A percentile compares a stretch with the other conserved stretches of the same genome.
Conservation (phyloP, 2,113 vertebrate genomes). For the Cephalopterus ornatus region DNA sequence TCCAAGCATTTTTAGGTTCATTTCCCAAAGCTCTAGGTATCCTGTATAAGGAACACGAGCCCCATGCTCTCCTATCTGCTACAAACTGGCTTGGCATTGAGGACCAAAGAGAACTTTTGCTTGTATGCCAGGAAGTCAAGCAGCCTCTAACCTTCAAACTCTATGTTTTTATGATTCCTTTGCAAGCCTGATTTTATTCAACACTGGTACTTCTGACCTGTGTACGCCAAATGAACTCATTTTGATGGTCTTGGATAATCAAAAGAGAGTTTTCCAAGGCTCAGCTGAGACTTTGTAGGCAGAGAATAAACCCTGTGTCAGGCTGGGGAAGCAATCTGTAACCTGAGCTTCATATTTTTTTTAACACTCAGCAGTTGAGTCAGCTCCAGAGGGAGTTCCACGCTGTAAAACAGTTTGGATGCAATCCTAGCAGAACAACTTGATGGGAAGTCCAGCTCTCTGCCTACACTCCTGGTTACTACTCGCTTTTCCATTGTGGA, state of each 20-base stretch:
- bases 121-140: neutral
- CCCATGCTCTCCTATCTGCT: neutral
- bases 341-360: conserved; percentile 4
- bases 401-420: neutral
- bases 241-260: neutral
- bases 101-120: neutral
- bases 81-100: neutral
- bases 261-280: neutral
- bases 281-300: neutral
- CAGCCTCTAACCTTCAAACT: neutral
- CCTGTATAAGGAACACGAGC: neutral
- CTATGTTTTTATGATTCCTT: neutral
- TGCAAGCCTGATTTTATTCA: neutral
- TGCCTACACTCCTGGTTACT: neutral
- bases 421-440: neutral
- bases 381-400: conserved; percentile 25
- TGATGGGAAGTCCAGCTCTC: conserved; percentile 23
- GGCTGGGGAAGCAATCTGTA: conserved; percentile 8
- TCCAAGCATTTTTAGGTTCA: neutral
- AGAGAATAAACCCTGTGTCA: neutral
- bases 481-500: neutral
- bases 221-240: conserved; percentile 26
- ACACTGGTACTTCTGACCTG: neutral
- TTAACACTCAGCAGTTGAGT: conserved; percentile 7
- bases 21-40: neutral